Percentiles rank a stretch among this genome's conserved stretches.
phyloP scores from a whole-genome alignment of 1,140 invertebrate genomes.

The Formica selysi region DNA sequence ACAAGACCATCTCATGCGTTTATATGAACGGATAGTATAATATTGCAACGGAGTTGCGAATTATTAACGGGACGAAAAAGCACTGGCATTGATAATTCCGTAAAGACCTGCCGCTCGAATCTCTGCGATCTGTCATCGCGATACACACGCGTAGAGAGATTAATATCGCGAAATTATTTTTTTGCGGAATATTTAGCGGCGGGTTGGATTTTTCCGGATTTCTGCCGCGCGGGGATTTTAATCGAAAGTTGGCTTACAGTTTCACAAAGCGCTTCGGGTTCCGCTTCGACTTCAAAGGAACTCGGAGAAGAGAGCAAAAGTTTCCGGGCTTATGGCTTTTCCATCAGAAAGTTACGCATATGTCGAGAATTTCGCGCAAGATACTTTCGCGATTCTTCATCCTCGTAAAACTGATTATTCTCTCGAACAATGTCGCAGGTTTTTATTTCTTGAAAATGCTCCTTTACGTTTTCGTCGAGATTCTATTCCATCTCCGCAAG shows the following conservation, averaged over 20 bases:
- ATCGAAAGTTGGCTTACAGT: constrained; percentile 76
- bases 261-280: constrained; percentile 71
- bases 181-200: background rate
- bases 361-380: constrained; percentile 30
- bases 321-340: constrained; percentile 70
- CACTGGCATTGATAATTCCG: background rate
- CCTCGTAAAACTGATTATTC: constrained; percentile 6
- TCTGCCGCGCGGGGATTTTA: constrained; percentile 59
- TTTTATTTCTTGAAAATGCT: background rate
- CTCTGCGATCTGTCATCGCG: background rate
- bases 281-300: constrained; percentile 66
- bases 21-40: no score
- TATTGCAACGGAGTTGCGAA: background rate
- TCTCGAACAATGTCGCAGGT: background rate
- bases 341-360: constrained; percentile 63
- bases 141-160: no score
- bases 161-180: background rate
- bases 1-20: constrained; percentile 7
- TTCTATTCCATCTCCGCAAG: background rate
- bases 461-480: background rate
- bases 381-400: constrained; percentile 17
- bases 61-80: background rate
- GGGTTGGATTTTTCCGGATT: constrained; percentile 45
- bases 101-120: background rate
- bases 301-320: constrained; percentile 46